Base-by-base conservation (phyloP, 1,140 invertebrate genomes). In the Drosophila serrata region DNA sequence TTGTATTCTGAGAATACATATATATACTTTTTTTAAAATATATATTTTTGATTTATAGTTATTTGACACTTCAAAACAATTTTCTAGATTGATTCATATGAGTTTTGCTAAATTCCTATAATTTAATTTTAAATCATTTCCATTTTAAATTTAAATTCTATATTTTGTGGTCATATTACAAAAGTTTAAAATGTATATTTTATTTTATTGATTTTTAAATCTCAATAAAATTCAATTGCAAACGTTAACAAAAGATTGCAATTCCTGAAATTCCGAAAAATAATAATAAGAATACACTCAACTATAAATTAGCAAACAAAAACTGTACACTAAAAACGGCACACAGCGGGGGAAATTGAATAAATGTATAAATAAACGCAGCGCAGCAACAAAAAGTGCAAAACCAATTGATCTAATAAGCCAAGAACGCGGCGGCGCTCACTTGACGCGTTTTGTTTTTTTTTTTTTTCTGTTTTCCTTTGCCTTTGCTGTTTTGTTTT, bases 361-460 rank as follows among this genome's bases (percentile, higher is more conserved):
- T 58, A 62, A 68, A 39, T 40, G 31, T 74, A 81, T 62, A 61
- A 78, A 78, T 85, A 78, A 82, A 60, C 45, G 56, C 55, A 62
- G 31, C 51, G 17, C 51, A 42, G 67, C 73, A 78, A 74, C 56
- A 65, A 75, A 75, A 80, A 78, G 70, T 77, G 80, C 75, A 81
- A 81, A 85, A 55, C 80, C 82, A 86, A 86, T 88, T 87, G 72
- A 88, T 87, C 84, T 88, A 88, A 82, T 87, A 82, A 87, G 82
- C 79, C 75, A 82, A 79, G 68, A 86, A 79, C 72, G 76, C 78
- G 51, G 33, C 60, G 81, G 59, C 63, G 73, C 73, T 84, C 73
- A 72, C 76, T 85, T 79, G 61, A 75, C 61, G 69, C 62, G 64
- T 65, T 55, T 53, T 53, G 49, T 53, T 53, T 2, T 35, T 53